A percentile compares a stretch with the other conserved stretches of the same genome.
Evolutionary conservation across 2,888 invertebrate species (phyloP).

Genomic region (Drosophila helvetica): DNA sequence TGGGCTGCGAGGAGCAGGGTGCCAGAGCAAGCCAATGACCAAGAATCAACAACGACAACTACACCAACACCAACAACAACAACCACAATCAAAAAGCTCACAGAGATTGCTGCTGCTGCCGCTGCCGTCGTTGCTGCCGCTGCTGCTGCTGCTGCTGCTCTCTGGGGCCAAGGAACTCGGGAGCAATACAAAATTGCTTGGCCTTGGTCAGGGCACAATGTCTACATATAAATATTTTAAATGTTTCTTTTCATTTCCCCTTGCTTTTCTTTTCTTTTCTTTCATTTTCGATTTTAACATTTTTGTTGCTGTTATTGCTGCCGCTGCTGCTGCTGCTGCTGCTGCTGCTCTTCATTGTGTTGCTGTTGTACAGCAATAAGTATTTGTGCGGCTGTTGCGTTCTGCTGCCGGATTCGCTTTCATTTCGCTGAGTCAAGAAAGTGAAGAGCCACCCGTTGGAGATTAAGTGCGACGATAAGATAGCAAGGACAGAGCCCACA

Average conservation of each 20-base stretch:
- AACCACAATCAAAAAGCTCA: constrained; percentile 45
- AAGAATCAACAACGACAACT: constrained; percentile 68
- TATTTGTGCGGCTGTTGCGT: constrained; percentile 2
- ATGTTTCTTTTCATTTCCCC: constrained; percentile 59
- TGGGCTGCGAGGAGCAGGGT: constrained; percentile 19
- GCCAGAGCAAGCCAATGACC: constrained; percentile 66
- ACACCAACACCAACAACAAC: constrained; percentile 34
- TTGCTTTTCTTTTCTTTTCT: constrained; percentile 34
- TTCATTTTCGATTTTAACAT: constrained; percentile 38
- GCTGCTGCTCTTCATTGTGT: constrained; percentile 9
- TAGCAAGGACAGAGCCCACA: constrained; percentile 41
- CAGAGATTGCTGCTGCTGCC: constrained; percentile 57
- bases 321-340: constrained; percentile 30
- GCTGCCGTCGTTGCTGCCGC: neutral
- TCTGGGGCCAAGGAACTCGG: constrained; percentile 74
- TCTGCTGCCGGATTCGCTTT: constrained; percentile 70
- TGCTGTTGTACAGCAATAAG: constrained; percentile 30
- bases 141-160: constrained; percentile 11
- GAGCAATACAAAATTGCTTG: constrained; percentile 76
- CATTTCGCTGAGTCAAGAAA: constrained; percentile 70
- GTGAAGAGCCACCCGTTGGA: constrained; percentile 58
- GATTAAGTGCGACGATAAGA: constrained; percentile 67
- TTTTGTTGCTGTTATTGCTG: constrained; percentile 58
- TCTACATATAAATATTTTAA: constrained; percentile 70
- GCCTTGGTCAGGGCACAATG: constrained; percentile 72